Evolutionary conservation across 2,113 vertebrate genomes (phyloP).

Genomic region (Cyprinodon tularosa): DNA sequence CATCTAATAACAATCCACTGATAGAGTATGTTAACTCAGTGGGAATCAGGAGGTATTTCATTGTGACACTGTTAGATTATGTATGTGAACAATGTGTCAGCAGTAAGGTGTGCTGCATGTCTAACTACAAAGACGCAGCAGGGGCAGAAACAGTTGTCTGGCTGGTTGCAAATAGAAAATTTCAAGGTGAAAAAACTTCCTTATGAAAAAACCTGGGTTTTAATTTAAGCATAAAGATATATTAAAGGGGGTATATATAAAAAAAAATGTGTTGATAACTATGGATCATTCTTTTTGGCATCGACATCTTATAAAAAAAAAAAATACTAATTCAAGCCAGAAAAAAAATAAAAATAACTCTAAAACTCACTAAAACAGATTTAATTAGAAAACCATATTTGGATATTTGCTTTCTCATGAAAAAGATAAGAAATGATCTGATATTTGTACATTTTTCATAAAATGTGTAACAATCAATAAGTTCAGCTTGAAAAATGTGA

Average conservation of each 20-base stretch:
- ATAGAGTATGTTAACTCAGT: conserved; percentile 21
- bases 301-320: background rate
- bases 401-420: background rate
- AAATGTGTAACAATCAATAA: background rate
- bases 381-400: background rate
- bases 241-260: too few relatives aligned
- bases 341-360: too few relatives aligned
- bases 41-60: conserved; percentile 2
- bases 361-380: background rate
- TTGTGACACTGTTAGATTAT: conserved; percentile 2
- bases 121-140: conserved; percentile 4
- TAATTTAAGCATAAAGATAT: background rate
- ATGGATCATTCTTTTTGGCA: background rate
- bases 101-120: background rate
- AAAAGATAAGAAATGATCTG: background rate
- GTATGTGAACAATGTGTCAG: conserved; percentile 17
- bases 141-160: background rate
- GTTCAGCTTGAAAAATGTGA: background rate
- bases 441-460: background rate
- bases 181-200: background rate
- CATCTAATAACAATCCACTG: conserved; percentile 9
- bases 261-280: background rate
- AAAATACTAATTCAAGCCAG: too few relatives aligned
- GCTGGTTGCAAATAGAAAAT: background rate
- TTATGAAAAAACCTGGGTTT: background rate